A percentile compares a stretch with the other conserved stretches of the same genome.
Conservation (phyloP, 2,797 vertebrate species). For the Falco peregrinus region DNA sequence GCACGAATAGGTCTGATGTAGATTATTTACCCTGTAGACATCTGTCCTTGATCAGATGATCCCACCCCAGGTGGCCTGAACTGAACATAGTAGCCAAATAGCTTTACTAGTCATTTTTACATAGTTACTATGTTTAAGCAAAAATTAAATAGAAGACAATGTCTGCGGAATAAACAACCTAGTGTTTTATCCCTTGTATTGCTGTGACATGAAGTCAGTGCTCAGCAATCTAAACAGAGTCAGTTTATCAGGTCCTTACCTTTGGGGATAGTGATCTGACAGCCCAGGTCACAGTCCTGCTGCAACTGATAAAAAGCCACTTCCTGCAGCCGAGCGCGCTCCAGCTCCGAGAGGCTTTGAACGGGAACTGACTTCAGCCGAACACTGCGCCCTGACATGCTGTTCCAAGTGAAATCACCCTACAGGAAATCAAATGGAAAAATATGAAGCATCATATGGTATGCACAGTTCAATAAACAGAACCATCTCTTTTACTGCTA, state of each 20-base stretch:
- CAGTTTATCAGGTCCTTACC: constrained; percentile 76
- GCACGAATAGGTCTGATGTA: background rate
- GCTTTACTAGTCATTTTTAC: background rate
- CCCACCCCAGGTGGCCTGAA: background rate
- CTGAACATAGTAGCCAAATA: background rate
- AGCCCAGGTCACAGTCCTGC: constrained; percentile 90
- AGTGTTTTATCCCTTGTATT: constrained; percentile 25
- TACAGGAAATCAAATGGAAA: constrained; percentile 74
- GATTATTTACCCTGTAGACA: background rate
- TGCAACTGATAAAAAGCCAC: constrained; percentile 91
- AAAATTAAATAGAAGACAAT: background rate
- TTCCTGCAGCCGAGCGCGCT: constrained; percentile 91
- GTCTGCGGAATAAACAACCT: background rate
- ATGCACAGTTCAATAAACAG: constrained; percentile 31
- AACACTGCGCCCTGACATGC: constrained; percentile 88
- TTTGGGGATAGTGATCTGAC: constrained; percentile 97
- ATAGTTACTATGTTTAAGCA: background rate
- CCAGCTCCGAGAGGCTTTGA: constrained; percentile 95
- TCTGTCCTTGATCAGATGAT: background rate
- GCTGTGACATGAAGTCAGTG: background rate
- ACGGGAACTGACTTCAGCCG: constrained; percentile 91
- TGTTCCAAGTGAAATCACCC: constrained; percentile 97
- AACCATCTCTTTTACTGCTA: background rate
- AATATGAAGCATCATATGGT: constrained; percentile 54
- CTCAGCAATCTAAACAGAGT: background rate